Base-by-base conservation (phyloP, 2,797 vertebrate genomes). In the Dicrostonyx torquatus region DNA sequence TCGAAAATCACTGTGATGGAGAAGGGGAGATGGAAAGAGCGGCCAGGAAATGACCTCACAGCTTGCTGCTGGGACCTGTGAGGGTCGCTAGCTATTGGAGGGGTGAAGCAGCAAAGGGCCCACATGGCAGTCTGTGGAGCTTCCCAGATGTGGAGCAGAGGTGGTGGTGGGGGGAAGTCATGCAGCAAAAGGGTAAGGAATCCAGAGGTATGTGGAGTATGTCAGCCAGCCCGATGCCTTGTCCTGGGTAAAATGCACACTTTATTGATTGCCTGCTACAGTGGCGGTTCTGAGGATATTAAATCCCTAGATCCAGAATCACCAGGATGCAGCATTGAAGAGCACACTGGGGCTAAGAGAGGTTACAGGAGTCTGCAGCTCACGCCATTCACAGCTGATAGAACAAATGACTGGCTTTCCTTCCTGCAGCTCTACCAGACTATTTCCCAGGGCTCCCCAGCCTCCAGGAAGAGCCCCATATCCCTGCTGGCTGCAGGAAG, bases 161-260 rank as follows among this genome's bases (percentile, higher is more conserved):
- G 45, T 17, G 6, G 34, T 11, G 11, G 5, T 7, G 1, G 1
- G 45, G 10, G 13, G 26, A 7, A 1, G 20, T 5, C 2, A 17
- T 50, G 12, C 14, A 9, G 75, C 37, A 18, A 4, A n/a, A 17
- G 43, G 18, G 7, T 40, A 55, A 40, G 43, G 40, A 31, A 40
- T 15, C 20, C 43, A 31, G 37, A 13, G 48, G 24, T 24, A 50
- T 62, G 60, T 17, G 0, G 29, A n/a, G 29, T 31, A 18, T 20
- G 10, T 11, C 26, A 43, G 58, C 24, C 48, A 43, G 48, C n/a
- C 48, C 10, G 58, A 14, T 43, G 50, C 10, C 15, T 10, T 24
- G 34, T 29, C 58, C 53, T 24, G 53, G 72, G 43, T 2, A 26
- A 24, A 40, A 77, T 1, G n/a, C 5, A 4, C 2, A 10, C 90